phyloP scores from a whole-genome alignment of 2,113 vertebrate genomes.

The Cricetomys ansorgei region DNA sequence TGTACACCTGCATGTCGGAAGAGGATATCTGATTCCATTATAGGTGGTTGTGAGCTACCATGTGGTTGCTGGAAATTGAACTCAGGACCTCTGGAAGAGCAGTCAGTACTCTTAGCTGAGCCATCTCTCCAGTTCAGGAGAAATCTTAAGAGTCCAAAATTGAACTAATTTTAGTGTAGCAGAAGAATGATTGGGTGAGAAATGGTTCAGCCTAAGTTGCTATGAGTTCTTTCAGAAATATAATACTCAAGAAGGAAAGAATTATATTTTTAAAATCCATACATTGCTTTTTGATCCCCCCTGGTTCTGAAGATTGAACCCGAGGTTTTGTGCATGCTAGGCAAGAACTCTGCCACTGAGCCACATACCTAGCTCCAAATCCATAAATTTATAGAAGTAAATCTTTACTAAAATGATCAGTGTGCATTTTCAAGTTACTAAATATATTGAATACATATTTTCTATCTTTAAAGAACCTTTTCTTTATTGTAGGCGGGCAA shows the following conservation, averaged over 20 bases:
- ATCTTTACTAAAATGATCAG: not conserved
- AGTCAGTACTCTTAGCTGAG: too few species aligned
- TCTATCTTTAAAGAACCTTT: not conserved
- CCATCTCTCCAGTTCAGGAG: too few species aligned
- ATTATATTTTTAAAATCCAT: conserved; percentile 1
- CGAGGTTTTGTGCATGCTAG: not conserved
- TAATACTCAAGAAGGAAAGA: not conserved
- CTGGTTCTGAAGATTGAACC: not conserved
- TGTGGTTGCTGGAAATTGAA: too few species aligned
- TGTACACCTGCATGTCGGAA: too few species aligned
- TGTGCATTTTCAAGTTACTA: not conserved
- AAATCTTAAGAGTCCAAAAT: conserved; percentile 21
- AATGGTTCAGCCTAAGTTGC: not conserved
- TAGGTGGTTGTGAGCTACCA: too few species aligned
- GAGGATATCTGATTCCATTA: too few species aligned
- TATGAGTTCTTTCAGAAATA: conserved; percentile 10
- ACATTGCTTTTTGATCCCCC: not conserved
- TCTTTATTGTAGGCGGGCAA: not conserved
- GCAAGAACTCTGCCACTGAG: too few species aligned
- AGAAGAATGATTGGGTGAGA: not conserved
- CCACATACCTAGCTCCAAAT: not conserved
- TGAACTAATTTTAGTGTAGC: not conserved
- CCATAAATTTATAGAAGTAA: not conserved
- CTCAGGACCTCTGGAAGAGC: too few species aligned
- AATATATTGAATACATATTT: not conserved